phyloP scores from a whole-genome alignment of 2,888 invertebrate species.

The Chrysolina americana region DNA sequence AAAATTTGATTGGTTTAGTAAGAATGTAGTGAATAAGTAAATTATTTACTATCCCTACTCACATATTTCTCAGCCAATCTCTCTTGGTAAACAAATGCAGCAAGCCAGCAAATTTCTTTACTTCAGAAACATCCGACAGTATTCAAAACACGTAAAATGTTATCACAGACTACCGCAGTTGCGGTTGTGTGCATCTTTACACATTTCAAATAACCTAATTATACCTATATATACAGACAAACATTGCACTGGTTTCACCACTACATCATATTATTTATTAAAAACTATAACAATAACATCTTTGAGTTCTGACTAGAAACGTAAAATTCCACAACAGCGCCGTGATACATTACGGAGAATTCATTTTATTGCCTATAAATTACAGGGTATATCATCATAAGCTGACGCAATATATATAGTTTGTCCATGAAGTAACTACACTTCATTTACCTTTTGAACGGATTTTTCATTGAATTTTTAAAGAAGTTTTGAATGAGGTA shows the following conservation, averaged over 20 bases:
- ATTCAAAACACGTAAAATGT: constrained; percentile 62
- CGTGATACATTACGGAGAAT: constrained; percentile 3
- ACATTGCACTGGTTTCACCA: constrained; percentile 59
- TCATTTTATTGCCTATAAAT: no score
- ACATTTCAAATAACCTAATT: constrained; percentile 60
- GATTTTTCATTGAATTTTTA: no score
- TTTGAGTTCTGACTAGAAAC: constrained; percentile 51
- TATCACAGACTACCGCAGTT: constrained; percentile 66
- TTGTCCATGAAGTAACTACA: no score
- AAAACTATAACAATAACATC: constrained; percentile 45
- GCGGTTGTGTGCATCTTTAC: constrained; percentile 64
- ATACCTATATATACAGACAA: constrained; percentile 56
- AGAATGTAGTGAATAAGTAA: no score
- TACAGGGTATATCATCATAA: no score
- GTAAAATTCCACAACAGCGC: constrained; percentile 29
- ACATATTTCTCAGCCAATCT: not conserved
- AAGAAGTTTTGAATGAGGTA: no score
- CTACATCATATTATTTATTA: constrained; percentile 39
- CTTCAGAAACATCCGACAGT: constrained; percentile 33
- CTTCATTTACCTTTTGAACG: no score
- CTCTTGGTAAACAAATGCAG: not conserved
- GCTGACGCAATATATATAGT: no score
- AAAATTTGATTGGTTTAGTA: no score
- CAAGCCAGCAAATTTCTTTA: no score
- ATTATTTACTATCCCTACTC: no score